Conservation (phyloP, 2,888 invertebrate species). For the Myopa testacea region DNA sequence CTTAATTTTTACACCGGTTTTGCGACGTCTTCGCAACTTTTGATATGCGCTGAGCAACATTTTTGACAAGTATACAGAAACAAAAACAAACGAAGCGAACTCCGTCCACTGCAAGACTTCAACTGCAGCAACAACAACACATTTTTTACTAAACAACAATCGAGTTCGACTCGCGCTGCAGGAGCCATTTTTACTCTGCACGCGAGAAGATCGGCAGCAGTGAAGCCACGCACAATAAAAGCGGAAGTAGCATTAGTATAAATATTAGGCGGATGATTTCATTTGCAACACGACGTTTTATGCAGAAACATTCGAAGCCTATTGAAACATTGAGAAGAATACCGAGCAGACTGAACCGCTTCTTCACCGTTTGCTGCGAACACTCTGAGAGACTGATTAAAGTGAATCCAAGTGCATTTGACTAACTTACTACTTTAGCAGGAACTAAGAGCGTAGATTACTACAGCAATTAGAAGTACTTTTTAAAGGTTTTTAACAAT, state of each 20-base stretch:
- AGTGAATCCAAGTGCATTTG: conserved; percentile 12
- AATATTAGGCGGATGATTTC: too few species aligned
- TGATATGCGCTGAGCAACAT: background rate
- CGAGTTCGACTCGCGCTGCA: too few species aligned
- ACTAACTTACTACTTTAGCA: background rate
- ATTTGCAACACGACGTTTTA: background rate
- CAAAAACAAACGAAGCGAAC: conserved; percentile 14
- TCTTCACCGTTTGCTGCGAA: background rate
- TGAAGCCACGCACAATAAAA: too few species aligned
- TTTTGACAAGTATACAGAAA: background rate
- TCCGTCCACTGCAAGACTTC: conserved; percentile 16
- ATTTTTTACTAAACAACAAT: conserved; percentile 10
- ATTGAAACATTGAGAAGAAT: background rate
- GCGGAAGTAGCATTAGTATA: too few species aligned
- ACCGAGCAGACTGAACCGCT: too few species aligned
- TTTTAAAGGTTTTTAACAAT: too few species aligned
- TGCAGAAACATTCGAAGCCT: background rate
- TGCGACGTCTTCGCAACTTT: background rate
- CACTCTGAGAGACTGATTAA: background rate
- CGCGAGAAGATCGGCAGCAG: too few species aligned
- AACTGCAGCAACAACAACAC: conserved; percentile 30
- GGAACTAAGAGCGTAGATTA: background rate
- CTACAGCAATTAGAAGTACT: too few species aligned
- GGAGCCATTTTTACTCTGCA: too few species aligned
- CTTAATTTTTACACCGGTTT: background rate